Evolutionary conservation across 2,113 vertebrate species (phyloP).

Genomic region (Saimiri boliviensis): DNA sequence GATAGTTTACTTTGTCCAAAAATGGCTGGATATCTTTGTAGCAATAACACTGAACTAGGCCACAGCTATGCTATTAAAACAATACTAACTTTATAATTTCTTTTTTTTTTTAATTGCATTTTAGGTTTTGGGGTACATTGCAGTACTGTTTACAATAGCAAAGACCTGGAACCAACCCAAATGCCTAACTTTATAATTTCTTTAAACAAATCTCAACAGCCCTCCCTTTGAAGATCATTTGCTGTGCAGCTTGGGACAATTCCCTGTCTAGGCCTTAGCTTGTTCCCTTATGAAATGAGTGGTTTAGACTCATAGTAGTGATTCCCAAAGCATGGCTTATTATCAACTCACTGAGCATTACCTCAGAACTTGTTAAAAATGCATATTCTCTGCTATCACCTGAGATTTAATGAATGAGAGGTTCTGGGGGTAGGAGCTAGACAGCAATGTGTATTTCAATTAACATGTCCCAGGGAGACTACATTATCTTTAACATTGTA

Average conservation of each 20-base stretch:
- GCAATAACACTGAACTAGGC: not conserved
- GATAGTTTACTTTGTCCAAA: not conserved
- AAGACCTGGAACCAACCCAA: too few species aligned
- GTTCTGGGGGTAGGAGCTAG: not conserved
- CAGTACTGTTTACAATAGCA: too few species aligned
- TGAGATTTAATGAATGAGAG: not conserved
- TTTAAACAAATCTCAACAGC: not conserved
- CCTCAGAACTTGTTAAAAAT: not conserved
- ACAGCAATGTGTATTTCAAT: not conserved
- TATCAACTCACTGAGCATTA: not conserved
- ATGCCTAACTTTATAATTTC: too few species aligned
- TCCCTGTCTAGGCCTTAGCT: not conserved
- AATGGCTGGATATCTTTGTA: not conserved
- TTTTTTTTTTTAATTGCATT: too few species aligned
- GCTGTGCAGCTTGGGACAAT: not conserved
- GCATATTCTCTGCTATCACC: not conserved
- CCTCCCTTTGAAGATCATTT: not conserved
- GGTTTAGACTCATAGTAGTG: not conserved
- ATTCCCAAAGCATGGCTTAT: not conserved
- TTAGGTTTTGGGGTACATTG: too few species aligned
- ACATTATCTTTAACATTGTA: not conserved
- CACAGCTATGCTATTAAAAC: not conserved
- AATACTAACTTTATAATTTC: not conserved
- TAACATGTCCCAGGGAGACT: not conserved
- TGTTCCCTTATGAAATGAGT: not conserved